phyloP scores from a whole-genome alignment of 2,797 vertebrate species.

The Anabacerthia variegaticeps region DNA sequence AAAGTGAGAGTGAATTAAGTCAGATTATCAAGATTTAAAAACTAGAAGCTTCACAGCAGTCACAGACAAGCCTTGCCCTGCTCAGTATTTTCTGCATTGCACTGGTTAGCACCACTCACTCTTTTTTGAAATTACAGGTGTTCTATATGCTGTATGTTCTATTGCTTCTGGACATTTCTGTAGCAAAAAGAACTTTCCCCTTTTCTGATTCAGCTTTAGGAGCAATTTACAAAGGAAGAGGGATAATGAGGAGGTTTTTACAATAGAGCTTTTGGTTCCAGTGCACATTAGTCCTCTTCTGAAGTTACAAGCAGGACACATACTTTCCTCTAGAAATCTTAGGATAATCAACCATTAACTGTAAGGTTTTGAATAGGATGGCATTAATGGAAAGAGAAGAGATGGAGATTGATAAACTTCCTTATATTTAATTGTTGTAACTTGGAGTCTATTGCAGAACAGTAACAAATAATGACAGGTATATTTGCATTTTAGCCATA shows the following conservation, averaged over 20 bases:
- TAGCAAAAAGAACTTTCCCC: not conserved
- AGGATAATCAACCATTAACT: not conserved
- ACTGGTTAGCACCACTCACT: not conserved
- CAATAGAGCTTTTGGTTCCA: not conserved
- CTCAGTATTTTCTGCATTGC: not conserved
- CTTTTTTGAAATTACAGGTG: not conserved
- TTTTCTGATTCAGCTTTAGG: not conserved
- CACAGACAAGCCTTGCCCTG: not conserved
- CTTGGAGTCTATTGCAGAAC: not conserved
- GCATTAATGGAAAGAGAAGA: not conserved
- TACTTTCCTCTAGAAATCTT: not conserved
- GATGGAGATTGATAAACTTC: not conserved
- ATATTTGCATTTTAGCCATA: not conserved
- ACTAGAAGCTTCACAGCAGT: not conserved
- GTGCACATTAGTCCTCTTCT: not conserved
- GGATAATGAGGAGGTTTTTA: not conserved
- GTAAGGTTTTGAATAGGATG: not conserved
- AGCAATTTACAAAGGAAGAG: not conserved
- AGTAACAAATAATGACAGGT: not conserved
- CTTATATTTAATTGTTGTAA: not conserved
- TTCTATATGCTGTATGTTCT: not conserved
- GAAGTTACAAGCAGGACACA: not conserved
- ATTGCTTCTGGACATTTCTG: not conserved
- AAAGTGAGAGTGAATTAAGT: not conserved
- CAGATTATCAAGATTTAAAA: not conserved